Percentiles rank a stretch among this genome's conserved stretches.
Evolutionary conservation across 2,113 vertebrate genomes (phyloP).

Genomic region (Anguilla rostrata): DNA sequence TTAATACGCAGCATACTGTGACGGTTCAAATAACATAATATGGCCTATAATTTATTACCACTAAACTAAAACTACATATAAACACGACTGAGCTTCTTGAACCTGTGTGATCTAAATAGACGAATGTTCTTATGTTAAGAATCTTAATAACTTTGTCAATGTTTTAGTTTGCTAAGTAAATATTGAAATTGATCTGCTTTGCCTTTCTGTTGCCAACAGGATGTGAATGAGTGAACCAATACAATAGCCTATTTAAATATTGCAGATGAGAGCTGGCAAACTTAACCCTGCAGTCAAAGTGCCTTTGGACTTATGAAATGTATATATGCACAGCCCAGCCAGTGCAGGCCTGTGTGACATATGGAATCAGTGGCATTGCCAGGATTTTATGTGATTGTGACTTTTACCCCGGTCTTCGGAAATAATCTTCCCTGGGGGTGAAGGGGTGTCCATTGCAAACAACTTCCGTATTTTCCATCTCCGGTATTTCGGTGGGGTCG

Average conservation of each 20-base stretch:
- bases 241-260: constrained; percentile 7
- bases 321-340: too few species aligned
- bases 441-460: too few species aligned
- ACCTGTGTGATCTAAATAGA: constrained; percentile 2
- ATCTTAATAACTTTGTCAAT: not conserved
- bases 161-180: constrained; percentile 44
- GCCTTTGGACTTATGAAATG: too few species aligned
- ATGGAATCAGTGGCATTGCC: too few species aligned
- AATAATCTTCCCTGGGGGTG: too few species aligned
- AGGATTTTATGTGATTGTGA: too few species aligned
- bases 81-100: not conserved
- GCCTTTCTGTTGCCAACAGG: constrained; percentile 15
- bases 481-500: too few species aligned
- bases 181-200: constrained; percentile 23
- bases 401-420: too few species aligned
- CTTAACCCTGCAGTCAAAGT: not conserved
- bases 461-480: too few species aligned
- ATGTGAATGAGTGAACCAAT: constrained; percentile 10
- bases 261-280: constrained; percentile 8
- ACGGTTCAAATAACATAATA: too few species aligned
- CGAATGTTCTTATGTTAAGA: constrained; percentile 6
- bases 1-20: too few species aligned
- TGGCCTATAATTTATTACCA: not conserved
- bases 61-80: not conserved
- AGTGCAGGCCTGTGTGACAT: too few species aligned